A percentile compares a stretch with the other conserved stretches of the same genome.
These are phyloP conservation scores for Amphipyra tragopoginis DNA, from an alignment of 2,888 invertebrate genomes.

Conservation along the genomic window DNA sequence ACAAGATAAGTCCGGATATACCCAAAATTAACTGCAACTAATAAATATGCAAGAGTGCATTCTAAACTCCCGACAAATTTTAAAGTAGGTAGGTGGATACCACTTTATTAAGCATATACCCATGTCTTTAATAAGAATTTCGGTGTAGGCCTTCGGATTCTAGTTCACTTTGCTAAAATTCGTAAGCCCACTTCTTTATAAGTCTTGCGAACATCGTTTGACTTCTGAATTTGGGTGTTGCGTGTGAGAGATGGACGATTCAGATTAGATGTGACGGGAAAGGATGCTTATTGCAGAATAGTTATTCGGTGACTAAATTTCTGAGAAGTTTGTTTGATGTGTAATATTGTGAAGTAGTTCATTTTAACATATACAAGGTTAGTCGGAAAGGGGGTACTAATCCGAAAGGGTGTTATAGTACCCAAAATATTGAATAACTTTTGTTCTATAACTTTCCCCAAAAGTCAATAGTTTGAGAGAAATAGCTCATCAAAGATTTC, in stretches of 20 bases:
- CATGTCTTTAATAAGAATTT: slow-evolving; percentile 9
- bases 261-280: slow-evolving; percentile 37
- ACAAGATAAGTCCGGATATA: slow-evolving; percentile 17
- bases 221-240: slow-evolving; percentile 19
- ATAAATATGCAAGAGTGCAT: slow-evolving; percentile 5
- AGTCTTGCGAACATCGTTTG: slow-evolving; percentile 34
- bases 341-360: slow-evolving; percentile 17
- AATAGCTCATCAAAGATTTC: too few species aligned
- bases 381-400: too few species aligned
- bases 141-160: slow-evolving; percentile 15
- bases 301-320: neutral
- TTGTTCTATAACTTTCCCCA: too few species aligned
- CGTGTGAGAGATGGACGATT: slow-evolving; percentile 27
- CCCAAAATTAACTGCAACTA: slow-evolving; percentile 11
- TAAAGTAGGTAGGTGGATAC: neutral
- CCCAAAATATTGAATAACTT: too few species aligned
- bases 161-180: slow-evolving; percentile 27
- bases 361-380: neutral
- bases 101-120: slow-evolving; percentile 5
- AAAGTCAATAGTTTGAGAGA: too few species aligned
- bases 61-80: slow-evolving; percentile 1
- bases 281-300: slow-evolving; percentile 21
- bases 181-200: slow-evolving; percentile 8
- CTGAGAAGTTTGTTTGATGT: slow-evolving; percentile 29
- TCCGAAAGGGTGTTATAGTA: too few species aligned